Base-by-base conservation (phyloP, 2,113 vertebrate genomes). In the Turdus rufiventris region DNA sequence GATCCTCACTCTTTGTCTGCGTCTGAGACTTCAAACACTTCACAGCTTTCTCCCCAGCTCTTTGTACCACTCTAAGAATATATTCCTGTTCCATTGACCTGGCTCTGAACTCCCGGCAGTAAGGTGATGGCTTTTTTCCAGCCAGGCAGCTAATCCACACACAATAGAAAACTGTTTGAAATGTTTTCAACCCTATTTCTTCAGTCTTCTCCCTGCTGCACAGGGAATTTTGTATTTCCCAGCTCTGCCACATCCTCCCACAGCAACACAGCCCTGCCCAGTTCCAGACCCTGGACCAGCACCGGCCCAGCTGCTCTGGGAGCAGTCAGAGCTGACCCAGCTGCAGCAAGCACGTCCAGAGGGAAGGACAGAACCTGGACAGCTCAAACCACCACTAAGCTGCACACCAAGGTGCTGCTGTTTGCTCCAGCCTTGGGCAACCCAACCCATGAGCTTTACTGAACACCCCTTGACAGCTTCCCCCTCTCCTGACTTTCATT, bases 51-150 rank as follows among this genome's bases (percentile, higher is more conserved):
- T 4, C 14, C 17, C 40, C 73, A 68, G 81, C 48, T 68, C 85
- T 67, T 51, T 8, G 4, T 73, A 60, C 82, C 79, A 63, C 65
- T 60, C 75, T 75, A 45, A 61, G 82, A 72, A 90, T 25, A 72
- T 53, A 61, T 68, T 72, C 82, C 51, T 61, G 79, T 88, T 90
- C 83, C 71, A 61, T 4, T 83, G 93, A 88, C 91, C 96, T 0
- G 0, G 25, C 89, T 92, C 79, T 91, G 94, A 92, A 92, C 91
- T 72, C 75, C 20, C 16, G 2, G 50, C 84, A 82, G 70, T 29
- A 72, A 90, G 86, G 93, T 51, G 75, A 92, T 79, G 75, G 94
- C 93, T 88, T 76, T 72, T 71, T 85, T 93, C 93, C 93, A 94
- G 85, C 66, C 6, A 58, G 62, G 88, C 92, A 78, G 82, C 88